Evolutionary conservation across 2,797 vertebrate genomes (phyloP).

Genomic region (Syngnathus rostellatus): DNA sequence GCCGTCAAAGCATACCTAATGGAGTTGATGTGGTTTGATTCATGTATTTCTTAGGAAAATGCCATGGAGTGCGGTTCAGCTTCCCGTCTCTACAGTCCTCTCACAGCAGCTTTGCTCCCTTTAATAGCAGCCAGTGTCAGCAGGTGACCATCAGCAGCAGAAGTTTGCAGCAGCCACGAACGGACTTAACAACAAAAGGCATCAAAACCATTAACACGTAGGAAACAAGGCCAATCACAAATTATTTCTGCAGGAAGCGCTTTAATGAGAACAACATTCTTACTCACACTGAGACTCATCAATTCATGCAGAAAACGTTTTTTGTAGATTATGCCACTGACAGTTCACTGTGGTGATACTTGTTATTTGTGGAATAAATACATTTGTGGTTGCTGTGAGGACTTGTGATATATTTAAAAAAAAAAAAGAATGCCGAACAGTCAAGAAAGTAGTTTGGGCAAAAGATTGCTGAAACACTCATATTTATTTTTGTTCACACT

Average conservation of each 20-base stretch:
- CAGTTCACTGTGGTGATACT: neutral
- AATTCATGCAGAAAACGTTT: neutral
- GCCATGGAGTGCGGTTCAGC: conserved; percentile 92
- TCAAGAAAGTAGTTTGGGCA: neutral
- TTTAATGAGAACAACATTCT: conserved; percentile 24
- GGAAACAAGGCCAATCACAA: conserved; percentile 73
- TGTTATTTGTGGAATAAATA: conserved; percentile 2
- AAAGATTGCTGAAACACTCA: neutral
- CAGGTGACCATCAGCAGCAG: conserved; percentile 81
- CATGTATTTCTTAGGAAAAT: conserved; percentile 77
- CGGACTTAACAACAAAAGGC: conserved; percentile 50
- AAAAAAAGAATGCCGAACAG: neutral
- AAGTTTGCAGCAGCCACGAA: conserved; percentile 37
- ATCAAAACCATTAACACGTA: conserved; percentile 49
- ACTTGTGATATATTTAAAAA: neutral
- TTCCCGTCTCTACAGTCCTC: conserved; percentile 59
- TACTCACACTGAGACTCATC: neutral
- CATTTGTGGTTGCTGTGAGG: neutral
- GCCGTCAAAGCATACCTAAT: neutral
- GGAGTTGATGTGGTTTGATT: neutral
- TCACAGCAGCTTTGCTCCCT: conserved; percentile 66
- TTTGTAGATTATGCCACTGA: neutral
- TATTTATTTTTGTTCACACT: neutral
- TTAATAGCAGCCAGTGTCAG: conserved; percentile 71
- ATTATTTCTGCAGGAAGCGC: conserved; percentile 37